phyloP scores from a whole-genome alignment of 2,888 invertebrate species.

The Conops quadrifasciatus region DNA sequence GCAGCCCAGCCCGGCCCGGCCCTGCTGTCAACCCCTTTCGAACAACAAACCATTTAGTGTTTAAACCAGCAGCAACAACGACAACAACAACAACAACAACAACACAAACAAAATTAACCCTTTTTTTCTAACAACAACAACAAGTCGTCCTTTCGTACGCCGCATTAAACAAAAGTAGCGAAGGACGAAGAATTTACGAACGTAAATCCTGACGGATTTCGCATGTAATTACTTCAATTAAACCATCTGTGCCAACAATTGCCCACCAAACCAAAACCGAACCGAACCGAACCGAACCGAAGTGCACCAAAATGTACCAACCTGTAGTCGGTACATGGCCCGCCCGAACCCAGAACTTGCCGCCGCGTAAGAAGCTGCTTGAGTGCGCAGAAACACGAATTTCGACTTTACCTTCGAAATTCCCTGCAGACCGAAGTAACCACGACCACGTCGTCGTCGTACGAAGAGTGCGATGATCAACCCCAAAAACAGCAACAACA shows the following conservation, averaged over 20 bases:
- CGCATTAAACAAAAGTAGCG: background rate
- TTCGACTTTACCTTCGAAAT: slow-evolving; percentile 62
- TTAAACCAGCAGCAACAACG: slow-evolving; percentile 25
- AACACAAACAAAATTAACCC: slow-evolving; percentile 56
- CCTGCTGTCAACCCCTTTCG: background rate
- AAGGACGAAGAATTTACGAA: background rate
- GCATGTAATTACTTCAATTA: slow-evolving; percentile 66
- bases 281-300: slow-evolving; percentile 31
- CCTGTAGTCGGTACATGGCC: slow-evolving; percentile 25
- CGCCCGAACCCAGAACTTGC: background rate
- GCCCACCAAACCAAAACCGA: slow-evolving; percentile 45
- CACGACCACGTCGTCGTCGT: background rate
- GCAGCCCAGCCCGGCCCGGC: background rate
- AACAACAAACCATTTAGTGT: background rate
- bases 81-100: slow-evolving; percentile 47
- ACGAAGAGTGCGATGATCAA: background rate
- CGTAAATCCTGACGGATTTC: slow-evolving; percentile 62
- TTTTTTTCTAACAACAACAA: slow-evolving; percentile 36
- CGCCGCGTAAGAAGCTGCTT: background rate
- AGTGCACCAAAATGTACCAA: slow-evolving; percentile 15
- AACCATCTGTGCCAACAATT: slow-evolving; percentile 67
- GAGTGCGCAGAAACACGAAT: slow-evolving; percentile 54
- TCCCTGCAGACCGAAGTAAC: slow-evolving; percentile 44
- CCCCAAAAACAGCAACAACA: no score
- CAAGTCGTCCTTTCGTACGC: no score